Percentiles rank a stretch among this genome's conserved stretches.
These are phyloP conservation scores for Excalfactoria chinensis DNA, from an alignment of 2,113 vertebrate species.

Conservation along the genomic window DNA sequence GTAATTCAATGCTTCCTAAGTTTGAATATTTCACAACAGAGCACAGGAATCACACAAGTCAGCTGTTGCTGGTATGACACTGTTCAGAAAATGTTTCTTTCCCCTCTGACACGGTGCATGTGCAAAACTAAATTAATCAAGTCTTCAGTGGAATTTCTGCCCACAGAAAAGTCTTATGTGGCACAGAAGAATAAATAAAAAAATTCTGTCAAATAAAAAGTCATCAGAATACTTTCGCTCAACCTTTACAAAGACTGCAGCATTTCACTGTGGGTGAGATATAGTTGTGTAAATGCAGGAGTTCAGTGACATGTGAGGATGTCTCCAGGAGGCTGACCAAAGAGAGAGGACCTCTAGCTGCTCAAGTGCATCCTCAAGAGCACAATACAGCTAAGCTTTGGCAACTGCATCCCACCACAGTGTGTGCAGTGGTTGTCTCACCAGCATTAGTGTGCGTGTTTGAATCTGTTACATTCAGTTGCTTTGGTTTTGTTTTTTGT, in stretches of 20 bases:
- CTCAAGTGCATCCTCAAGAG: not conserved
- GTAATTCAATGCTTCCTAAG: not conserved
- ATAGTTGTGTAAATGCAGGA: not conserved
- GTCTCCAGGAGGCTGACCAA: not conserved
- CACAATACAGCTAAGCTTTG: not conserved
- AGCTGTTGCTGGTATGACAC: not conserved
- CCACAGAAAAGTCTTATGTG: not conserved
- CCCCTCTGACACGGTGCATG: rapidly evolving
- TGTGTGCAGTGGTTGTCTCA: rapidly evolving
- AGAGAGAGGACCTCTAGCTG: not conserved
- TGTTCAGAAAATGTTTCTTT: not conserved
- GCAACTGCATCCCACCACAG: conserved; percentile 6
- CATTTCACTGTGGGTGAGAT: not conserved
- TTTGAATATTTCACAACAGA: not conserved
- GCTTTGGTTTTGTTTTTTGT: not conserved
- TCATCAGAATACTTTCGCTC: not conserved
- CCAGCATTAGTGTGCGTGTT: rapidly evolving
- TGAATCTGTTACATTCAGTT: not conserved
- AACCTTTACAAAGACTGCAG: not conserved
- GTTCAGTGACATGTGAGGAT: not conserved
- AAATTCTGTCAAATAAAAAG: not conserved
- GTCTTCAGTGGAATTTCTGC: not conserved
- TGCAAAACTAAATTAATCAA: not conserved
- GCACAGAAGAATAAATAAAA: not conserved
- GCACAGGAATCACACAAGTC: rapidly evolving